These are phyloP conservation scores for Podilymbus podiceps DNA, from an alignment of 2,113 vertebrate species.

Conservation along the genomic window DNA sequence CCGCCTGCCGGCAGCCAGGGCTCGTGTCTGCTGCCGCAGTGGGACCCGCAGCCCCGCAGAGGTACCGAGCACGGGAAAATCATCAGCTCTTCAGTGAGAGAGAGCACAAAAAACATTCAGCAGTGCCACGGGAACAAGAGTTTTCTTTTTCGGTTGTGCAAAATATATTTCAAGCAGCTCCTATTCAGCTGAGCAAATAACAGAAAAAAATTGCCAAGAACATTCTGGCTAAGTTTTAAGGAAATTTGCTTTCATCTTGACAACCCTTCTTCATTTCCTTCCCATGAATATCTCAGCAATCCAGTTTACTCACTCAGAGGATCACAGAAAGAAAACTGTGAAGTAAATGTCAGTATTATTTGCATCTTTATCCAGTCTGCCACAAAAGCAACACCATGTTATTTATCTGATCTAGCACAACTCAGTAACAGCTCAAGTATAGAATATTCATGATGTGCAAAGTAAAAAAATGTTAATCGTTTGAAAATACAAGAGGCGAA, in stretches of 20 bases:
- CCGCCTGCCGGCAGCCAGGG: neutral
- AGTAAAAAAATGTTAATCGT: conserved; percentile 45
- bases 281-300: conserved; percentile 62
- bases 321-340: conserved; percentile 66
- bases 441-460: conserved; percentile 62
- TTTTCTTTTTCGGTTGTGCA: neutral
- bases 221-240: conserved; percentile 58
- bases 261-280: conserved; percentile 50
- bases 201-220: conserved; percentile 29
- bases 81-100: neutral
- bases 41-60: neutral
- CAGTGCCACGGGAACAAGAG: neutral
- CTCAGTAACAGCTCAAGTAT: conserved; percentile 54
- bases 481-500: conserved; percentile 23
- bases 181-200: conserved; percentile 45
- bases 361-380: conserved; percentile 65
- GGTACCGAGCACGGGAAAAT: neutral
- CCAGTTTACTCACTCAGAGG: conserved; percentile 62
- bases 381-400: conserved; percentile 65
- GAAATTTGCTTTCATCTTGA: conserved; percentile 62
- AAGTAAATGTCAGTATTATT: conserved; percentile 68
- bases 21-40: rapidly evolving
- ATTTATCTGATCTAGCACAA: conserved; percentile 60
- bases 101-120: neutral
- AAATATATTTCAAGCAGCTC: conserved; percentile 9